phyloP scores from a whole-genome alignment of 2,888 invertebrate genomes.

The Pegoplata infirma region DNA sequence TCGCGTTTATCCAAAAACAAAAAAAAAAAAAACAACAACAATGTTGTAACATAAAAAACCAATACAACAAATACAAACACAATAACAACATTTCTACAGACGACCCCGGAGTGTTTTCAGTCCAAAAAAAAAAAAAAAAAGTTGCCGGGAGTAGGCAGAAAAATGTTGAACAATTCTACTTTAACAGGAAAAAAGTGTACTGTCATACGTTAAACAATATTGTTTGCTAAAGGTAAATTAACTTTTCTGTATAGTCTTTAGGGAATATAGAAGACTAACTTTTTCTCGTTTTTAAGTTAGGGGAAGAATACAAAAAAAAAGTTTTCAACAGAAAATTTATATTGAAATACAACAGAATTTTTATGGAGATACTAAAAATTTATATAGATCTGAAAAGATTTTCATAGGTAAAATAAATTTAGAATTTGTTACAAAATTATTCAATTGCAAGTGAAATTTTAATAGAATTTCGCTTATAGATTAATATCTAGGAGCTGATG shows the following conservation, averaged over 20 bases:
- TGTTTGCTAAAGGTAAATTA: conserved; percentile 54
- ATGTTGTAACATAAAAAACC: conserved; percentile 8
- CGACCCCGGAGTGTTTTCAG: conserved; percentile 18
- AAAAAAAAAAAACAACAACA: neutral
- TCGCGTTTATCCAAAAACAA: conserved; percentile 38
- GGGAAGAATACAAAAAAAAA: conserved; percentile 15
- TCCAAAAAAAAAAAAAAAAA: neutral
- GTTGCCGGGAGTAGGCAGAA: neutral
- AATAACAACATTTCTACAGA: conserved; percentile 17
- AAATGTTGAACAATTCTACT: conserved; percentile 32
- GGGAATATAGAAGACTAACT: conserved; percentile 45
- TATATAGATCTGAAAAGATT: neutral
- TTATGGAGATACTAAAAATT: neutral
- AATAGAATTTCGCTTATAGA: neutral
- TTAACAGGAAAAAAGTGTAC: conserved; percentile 2
- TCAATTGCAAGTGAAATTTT: neutral
- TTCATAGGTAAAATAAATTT: no score
- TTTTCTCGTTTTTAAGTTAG: conserved; percentile 11
- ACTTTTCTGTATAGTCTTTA: conserved; percentile 51
- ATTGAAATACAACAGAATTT: neutral
- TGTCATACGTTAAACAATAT: conserved; percentile 14
- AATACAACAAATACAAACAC: conserved; percentile 35
- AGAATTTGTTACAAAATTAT: neutral
- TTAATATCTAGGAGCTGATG: neutral
- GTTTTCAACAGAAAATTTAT: neutral